phyloP scores from a whole-genome alignment of 2,113 vertebrate species.

The Gymnobelideus leadbeateri region DNA sequence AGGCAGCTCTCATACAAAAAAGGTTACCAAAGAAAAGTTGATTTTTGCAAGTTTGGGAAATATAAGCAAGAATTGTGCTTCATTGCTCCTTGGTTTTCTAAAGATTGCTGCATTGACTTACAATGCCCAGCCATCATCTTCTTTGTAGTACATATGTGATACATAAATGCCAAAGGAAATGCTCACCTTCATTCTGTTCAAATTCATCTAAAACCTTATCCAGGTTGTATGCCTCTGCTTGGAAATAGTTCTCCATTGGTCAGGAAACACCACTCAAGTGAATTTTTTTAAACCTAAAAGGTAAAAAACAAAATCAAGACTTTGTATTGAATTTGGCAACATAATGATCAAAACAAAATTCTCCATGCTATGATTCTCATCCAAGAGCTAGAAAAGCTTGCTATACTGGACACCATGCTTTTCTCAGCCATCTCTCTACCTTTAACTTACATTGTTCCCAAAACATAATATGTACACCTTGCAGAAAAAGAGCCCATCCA shows the following conservation, averaged over 20 bases:
- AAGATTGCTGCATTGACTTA: neutral
- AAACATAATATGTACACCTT: neutral
- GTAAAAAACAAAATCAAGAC: slow-evolving; percentile 60
- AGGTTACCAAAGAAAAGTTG: neutral
- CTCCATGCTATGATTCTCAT: neutral
- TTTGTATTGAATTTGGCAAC: slow-evolving; percentile 54
- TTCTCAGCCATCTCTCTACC: neutral
- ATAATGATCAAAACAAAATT: neutral
- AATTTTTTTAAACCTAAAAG: slow-evolving; percentile 87
- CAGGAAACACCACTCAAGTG: slow-evolving; percentile 90
- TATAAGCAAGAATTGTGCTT: slow-evolving; percentile 45
- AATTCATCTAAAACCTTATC: slow-evolving; percentile 99
- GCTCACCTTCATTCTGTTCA: slow-evolving; percentile 98
- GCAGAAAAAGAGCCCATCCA: neutral
- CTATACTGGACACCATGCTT: neutral
- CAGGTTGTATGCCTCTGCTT: slow-evolving; percentile 99
- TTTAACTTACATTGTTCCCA: neutral
- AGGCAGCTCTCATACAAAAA: neutral
- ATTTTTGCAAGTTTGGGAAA: slow-evolving; percentile 52
- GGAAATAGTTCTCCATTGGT: slow-evolving; percentile 99
- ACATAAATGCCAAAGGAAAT: slow-evolving; percentile 55
- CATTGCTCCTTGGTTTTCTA: neutral
- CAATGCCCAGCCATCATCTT: neutral
- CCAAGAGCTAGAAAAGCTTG: neutral
- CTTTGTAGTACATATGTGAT: slow-evolving; percentile 23